Evolutionary conservation across 1,140 invertebrate genomes (phyloP), one percentile per base, ranked within the genome.

Genomic region (Lordiphosa stackelbergi): DNA sequence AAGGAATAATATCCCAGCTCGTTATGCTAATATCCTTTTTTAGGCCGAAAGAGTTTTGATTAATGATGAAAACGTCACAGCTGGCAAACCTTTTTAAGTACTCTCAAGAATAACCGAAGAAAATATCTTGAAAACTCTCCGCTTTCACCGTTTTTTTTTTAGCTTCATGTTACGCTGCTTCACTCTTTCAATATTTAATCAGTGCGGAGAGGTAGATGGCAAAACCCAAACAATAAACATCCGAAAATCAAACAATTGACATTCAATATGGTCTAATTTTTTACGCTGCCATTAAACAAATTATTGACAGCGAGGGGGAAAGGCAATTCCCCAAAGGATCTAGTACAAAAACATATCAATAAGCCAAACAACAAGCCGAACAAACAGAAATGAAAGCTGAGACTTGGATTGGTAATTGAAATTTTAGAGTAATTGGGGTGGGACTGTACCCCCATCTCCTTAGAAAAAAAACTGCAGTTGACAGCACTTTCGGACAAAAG

Each of bases 241-340:
- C 75, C 73, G 77, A 85, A 85, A 85, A 74, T 85, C 83, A 85
- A 85, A 85, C 83, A 85, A 85, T 85, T 85, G 83, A 85, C 83
- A 85, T 85, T 85, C 83, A 85, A 85, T 85, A 85, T 85, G 83
- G 75, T 85, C 83, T 85, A 85, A 85, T 85, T 85, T 85, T 85
- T 85, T 85, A 84, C 73, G 83, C 83, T 85, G 64, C 83, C 83
- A 85, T 85, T 85, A 85, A 71, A 85, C 77, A 85, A 85, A 85
- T 85, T 85, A 85, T 85, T 78, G 71, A 71, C 45, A 60, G 42
- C 46, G 16, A 40, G 40, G 58, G 71, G 54, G 41, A 43, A 43
- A 41, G 2, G 7, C 24, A 31, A 60, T 46, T 71, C 62, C 72
- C 71, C 59, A 59, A 77, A 56, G 77, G 37, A 40, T 45, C 43